Percentiles rank a stretch among this genome's conserved stretches.
Conservation (phyloP, 2,113 vertebrate species). For the Potamarius usumacintae region DNA sequence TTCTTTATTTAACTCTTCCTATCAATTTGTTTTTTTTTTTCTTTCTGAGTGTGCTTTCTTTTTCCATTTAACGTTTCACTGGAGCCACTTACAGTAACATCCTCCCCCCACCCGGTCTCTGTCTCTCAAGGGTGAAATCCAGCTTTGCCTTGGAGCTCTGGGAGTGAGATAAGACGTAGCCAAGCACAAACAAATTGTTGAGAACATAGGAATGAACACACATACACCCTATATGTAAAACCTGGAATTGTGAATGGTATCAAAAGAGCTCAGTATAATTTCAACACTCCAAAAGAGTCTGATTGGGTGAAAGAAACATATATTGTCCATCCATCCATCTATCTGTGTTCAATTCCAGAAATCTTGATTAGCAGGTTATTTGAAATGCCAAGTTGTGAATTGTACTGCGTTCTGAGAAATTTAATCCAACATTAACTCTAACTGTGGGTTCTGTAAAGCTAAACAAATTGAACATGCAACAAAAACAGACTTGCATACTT, state of each 20-base stretch:
- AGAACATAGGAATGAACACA: background rate
- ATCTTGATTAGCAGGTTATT: too few species aligned
- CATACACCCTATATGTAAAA: background rate
- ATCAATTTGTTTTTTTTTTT: background rate
- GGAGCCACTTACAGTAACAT: background rate
- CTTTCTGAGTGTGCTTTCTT: background rate
- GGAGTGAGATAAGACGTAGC: slow-evolving; percentile 24
- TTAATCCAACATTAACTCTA: background rate
- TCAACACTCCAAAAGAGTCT: background rate
- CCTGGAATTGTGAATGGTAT: background rate
- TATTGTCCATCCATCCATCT: too few species aligned
- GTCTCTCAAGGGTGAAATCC: slow-evolving; percentile 10
- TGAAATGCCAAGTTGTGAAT: background rate
- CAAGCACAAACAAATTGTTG: background rate
- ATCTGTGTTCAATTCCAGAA: background rate
- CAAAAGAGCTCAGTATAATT: background rate
- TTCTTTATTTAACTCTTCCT: background rate
- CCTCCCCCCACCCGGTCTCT: background rate
- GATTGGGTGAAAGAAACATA: background rate
- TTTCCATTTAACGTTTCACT: background rate
- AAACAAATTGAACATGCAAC: background rate
- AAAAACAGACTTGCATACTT: background rate
- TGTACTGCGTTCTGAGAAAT: background rate
- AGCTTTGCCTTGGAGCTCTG: slow-evolving; percentile 14
- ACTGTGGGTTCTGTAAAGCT: background rate